These are phyloP conservation scores for Panopea generosa DNA, from an alignment of 2,888 invertebrate genomes.

Conservation along the genomic window DNA sequence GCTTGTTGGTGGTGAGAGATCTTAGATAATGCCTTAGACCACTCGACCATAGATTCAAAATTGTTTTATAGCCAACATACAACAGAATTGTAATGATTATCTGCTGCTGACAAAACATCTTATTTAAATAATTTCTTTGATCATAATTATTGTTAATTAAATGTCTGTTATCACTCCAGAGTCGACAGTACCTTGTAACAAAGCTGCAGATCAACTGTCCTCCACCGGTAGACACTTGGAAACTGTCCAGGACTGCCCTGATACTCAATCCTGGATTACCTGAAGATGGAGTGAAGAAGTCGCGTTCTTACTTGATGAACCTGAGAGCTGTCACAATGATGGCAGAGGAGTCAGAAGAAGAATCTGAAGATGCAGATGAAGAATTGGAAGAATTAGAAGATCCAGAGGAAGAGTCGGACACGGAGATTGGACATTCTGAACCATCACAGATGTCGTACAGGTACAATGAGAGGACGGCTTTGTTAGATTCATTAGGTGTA, in stretches of 20 bases:
- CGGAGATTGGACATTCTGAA: constrained; percentile 69
- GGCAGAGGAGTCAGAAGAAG: constrained; percentile 64
- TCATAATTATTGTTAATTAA: too few relatives aligned
- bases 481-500: too few relatives aligned
- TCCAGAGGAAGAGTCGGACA: constrained; percentile 63
- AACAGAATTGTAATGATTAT: too few relatives aligned
- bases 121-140: too few relatives aligned
- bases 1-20: too few relatives aligned
- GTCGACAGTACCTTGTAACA: constrained; percentile 77
- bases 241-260: constrained; percentile 75
- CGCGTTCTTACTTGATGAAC: constrained; percentile 76
- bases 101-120: too few relatives aligned
- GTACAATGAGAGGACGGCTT: too few relatives aligned
- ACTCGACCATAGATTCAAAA: too few relatives aligned
- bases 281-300: constrained; percentile 80
- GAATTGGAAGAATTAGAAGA: constrained; percentile 63
- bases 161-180: constrained; percentile 70
- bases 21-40: too few relatives aligned
- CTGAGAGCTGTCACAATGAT: constrained; percentile 67
- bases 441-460: constrained; percentile 83
- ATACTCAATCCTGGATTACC: constrained; percentile 80
- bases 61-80: too few relatives aligned
- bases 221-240: constrained; percentile 75
- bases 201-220: constrained; percentile 75
- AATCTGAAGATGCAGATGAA: constrained; percentile 67